Evolutionary conservation across 1,140 invertebrate genomes (phyloP), one percentile per base, ranked within the genome.

Genomic region (Tetraneura akinire): DNA sequence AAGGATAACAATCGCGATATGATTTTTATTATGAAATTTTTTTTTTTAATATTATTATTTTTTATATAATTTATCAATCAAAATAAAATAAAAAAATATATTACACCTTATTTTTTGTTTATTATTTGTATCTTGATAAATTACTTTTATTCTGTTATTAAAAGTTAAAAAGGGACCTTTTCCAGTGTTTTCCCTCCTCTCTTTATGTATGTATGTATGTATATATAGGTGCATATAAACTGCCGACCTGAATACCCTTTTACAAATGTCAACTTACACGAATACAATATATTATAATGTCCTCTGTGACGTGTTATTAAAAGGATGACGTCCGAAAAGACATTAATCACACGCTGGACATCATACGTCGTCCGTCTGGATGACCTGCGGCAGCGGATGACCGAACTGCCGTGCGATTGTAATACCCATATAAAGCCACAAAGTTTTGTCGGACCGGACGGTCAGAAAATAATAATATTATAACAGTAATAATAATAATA

Each of bases 51-150:
- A 74, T 55, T 57, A 29, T 62, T 62, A n/a, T 55, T n/a, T 53
- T 73, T 55, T 60, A 23, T 23, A 60, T 13, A 8, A 60, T 62
- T 78, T 78, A 62, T 78, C 53, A 62, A 78, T 78, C 74, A 78
- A 45, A 37, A 37, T 37, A 37, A 37, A 37, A 37, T 37, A 37
- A 53, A 37, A 51, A 47, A 23, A 26, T 47, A 45, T 57, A 23
- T 78, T 78, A 62, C 55, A 78, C 21, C 53, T 78, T 78, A 60
- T 78, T 78, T 78, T 78, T 78, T 78, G 74, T 78, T 62, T 78
- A 62, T 78, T 78, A 78, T 78, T 78, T 18, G 21, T 45, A 60
- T 62, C 74, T 78, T 78, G 74, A 78, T 78, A 78, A 78, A 78
- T 78, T 78, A 78, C 47, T 60, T 62, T 60, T 62, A 62, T 78